Evolutionary conservation across 2,797 vertebrate species (phyloP), one percentile per base, ranked within the genome.

Genomic region (Aplochiton taeniatus): DNA sequence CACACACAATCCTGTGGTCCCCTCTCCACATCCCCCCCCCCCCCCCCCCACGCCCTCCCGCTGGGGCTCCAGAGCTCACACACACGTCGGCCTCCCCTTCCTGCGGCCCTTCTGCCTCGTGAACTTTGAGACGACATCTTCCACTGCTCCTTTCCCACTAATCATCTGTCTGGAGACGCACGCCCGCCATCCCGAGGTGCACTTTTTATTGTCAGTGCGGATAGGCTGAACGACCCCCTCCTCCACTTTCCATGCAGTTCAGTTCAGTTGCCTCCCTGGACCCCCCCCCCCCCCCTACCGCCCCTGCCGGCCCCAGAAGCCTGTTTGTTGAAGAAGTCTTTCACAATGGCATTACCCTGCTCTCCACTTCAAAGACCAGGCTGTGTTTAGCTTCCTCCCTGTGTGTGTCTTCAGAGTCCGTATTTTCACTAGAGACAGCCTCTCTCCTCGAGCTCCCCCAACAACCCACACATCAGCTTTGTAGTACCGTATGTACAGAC

Each of bases 321-420:
- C 75, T 70, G 61, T 76, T 72, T 71, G 66, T 83, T 80, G 61
- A 83, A 72, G 66, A 74, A 72, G 79, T 67, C 71, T 69, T 63
- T 78, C 79, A 85, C 84, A 88, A 85, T 80, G 74, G 82, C 65
- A 1, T 69, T 58, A 73, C 58, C 64, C 69, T 58, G 78, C 47
- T 62, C 74, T 43, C 12, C 11, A 82, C 89, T 86, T 89, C 87
- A 91, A 90, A 91, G 85, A 69, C 62, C 65, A 59, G 80, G 67
- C 75, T 81, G 79, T 85, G 85, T 89, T 90, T 82, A 49, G 75
- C 67, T 90, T 89, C 84, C 84, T 87, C 79, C 83, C 81, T 80
- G 78, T 80, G 80, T 80, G 78, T 80, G 80, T 89, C 82, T 83
- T 87, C 79, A 77, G 77, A 77, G 78, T 68, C 54, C 55, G 79